Percentiles rank a stretch among this genome's conserved stretches.
Evolutionary conservation across 2,888 invertebrate species (phyloP).

Genomic region (Ganaspis brasiliensis): DNA sequence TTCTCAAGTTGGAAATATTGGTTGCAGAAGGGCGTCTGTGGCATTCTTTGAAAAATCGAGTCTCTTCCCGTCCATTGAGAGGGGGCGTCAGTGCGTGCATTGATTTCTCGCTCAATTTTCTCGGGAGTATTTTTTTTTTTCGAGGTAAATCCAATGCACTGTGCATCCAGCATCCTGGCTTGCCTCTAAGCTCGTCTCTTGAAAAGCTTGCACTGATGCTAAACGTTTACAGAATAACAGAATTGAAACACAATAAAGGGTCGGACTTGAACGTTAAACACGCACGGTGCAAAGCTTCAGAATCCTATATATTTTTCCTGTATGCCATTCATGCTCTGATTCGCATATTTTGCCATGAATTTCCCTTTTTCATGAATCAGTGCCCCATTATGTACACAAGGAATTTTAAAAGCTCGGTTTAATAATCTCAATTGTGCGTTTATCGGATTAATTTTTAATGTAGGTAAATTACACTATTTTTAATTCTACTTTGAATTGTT

Average conservation of each 20-base stretch:
- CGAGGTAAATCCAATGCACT: conserved; percentile 59
- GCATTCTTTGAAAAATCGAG: conserved; percentile 31
- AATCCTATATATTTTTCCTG: conserved; percentile 34
- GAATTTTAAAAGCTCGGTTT: neutral
- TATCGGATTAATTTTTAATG: conserved; percentile 20
- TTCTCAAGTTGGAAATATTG: neutral
- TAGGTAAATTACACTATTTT: conserved; percentile 5
- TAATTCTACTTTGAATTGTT: no score
- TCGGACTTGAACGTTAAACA: conserved; percentile 70
- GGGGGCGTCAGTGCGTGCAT: conserved; percentile 78
- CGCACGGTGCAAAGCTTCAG: conserved; percentile 62
- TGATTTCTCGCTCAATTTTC: conserved; percentile 80
- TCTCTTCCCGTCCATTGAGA: conserved; percentile 63
- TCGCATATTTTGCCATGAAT: conserved; percentile 31
- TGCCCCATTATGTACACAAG: neutral
- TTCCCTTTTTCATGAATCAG: conserved; percentile 26
- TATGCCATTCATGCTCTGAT: conserved; percentile 37
- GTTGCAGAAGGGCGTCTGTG: conserved; percentile 3
- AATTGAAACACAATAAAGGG: conserved; percentile 70
- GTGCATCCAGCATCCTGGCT: conserved; percentile 48
- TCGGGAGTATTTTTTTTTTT: conserved; percentile 70
- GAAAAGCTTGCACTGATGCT: conserved; percentile 63
- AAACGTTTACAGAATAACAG: conserved; percentile 73
- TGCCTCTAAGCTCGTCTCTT: conserved; percentile 55
- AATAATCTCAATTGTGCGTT: conserved; percentile 24